Evolutionary conservation across 2,113 vertebrate genomes (phyloP), one percentile per base, ranked within the genome.

Genomic region (Chaetodon trifascialis): DNA sequence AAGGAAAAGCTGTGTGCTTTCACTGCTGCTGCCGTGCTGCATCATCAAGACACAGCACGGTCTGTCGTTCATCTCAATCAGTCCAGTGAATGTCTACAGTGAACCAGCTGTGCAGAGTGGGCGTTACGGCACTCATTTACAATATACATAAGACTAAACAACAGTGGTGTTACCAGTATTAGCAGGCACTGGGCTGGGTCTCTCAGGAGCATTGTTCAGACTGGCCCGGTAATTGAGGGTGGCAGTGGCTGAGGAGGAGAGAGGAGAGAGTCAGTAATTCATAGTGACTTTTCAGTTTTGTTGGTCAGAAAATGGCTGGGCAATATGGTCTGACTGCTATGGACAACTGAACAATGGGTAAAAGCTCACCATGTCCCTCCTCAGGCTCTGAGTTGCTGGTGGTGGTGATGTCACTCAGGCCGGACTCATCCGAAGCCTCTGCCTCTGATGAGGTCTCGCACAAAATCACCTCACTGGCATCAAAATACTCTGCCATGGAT

Each of bases 401-500:
- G 85, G 96, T 96, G 85, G 97, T 97, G 83, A 96, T 88, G 72
- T 98, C 97, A 36, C 97, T 97, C 83, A 96, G 79, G 4, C 96
- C 96, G 0, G 96, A 97, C 73, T 97, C 97, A 1, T 97, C 97
- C 0, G 97, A 97, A 5, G 94, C 95, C 89, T 98, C 97, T 0
- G 97, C 97, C 90, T 97, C 97, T 0, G 97, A 97, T 9, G 96
- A 96, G 73, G 90, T 97, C 83, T 97, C 97, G 0, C 96, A 97
- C 21, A 96, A 80, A 11, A 98, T 93, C 34, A 97, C 96, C 75
- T 99, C 97, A 0, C 93, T 96, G 85, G 97, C 97, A 1, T 99
- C 97, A 6, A 97, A 98, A 88, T 97, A 99, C 81, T 98, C 97
- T 0, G 96, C 95, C 91, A 96, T 95, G 0, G 97, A 98, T 0